Conservation (phyloP, 2,888 invertebrate genomes). For the Aleiodes alternator region DNA sequence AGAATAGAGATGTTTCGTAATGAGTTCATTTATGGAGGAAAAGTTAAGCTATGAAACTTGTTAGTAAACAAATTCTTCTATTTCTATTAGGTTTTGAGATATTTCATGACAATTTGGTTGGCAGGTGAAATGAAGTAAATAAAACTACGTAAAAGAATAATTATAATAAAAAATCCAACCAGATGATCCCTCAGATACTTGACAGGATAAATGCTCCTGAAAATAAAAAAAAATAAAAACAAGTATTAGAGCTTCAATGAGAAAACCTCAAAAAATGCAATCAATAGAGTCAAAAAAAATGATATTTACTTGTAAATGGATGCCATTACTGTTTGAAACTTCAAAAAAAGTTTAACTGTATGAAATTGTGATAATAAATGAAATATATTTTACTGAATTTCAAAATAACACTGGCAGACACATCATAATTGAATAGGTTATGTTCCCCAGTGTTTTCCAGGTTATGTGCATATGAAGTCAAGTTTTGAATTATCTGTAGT, state of each 20-base stretch:
- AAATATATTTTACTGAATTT: neutral
- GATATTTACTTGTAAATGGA: constrained; percentile 61
- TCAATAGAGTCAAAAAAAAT: neutral
- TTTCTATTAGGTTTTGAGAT: too few relatives aligned
- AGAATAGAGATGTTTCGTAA: constrained; percentile 22
- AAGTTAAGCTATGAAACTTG: too few relatives aligned
- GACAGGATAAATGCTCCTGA: constrained; percentile 84
- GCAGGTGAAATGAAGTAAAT: constrained; percentile 19
- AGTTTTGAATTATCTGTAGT: neutral
- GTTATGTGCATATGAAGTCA: neutral
- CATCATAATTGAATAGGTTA: constrained; percentile 2
- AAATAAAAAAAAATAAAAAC: constrained; percentile 60
- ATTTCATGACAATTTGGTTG: too few relatives aligned
- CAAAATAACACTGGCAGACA: neutral
- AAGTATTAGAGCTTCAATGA: constrained; percentile 4
- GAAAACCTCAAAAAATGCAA: neutral
- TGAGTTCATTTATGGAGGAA: too few relatives aligned
- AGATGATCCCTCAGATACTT: constrained; percentile 87
- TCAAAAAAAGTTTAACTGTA: constrained; percentile 48
- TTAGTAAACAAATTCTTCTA: too few relatives aligned
- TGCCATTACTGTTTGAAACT: constrained; percentile 54
- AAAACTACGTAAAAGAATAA: too few relatives aligned
- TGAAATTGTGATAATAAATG: constrained; percentile 29
- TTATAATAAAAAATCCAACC: constrained; percentile 59
- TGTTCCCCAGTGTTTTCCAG: neutral